Evolutionary conservation across 2,888 invertebrate species (phyloP).

Genomic region (Aphidoletes aphidimyza): DNA sequence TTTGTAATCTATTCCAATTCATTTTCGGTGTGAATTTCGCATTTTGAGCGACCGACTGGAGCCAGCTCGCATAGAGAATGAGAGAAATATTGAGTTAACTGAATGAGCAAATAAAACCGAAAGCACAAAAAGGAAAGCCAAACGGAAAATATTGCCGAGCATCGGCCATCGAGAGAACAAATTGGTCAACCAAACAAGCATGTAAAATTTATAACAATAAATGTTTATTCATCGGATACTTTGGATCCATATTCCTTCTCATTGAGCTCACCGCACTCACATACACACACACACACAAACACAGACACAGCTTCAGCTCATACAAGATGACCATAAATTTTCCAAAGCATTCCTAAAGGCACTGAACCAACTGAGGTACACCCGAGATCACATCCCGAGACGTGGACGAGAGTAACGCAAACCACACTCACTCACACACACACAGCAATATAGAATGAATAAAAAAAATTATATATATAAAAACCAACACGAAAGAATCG

Average conservation of each 20-base stretch:
- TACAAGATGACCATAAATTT: slow-evolving; percentile 37
- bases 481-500: no score
- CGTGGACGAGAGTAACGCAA: neutral
- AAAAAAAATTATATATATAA: neutral
- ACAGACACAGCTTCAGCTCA: neutral
- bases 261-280: neutral
- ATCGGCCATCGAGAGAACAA: slow-evolving; percentile 26
- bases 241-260: neutral
- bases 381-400: neutral
- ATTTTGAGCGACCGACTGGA: neutral
- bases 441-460: neutral
- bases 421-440: neutral
- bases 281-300: neutral
- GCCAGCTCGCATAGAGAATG: no score
- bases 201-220: slow-evolving; percentile 52
- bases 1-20: slow-evolving; percentile 38
- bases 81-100: no score
- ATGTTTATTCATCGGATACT: slow-evolving; percentile 42
- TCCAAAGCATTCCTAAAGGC: neutral
- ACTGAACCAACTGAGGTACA: slow-evolving; percentile 19
- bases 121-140: neutral
- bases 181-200: slow-evolving; percentile 52
- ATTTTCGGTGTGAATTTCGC: slow-evolving; percentile 20
- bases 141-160: neutral
- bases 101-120: neutral